Base-by-base conservation (phyloP, 2,797 vertebrate genomes). In the Hemibagrus guttatus region DNA sequence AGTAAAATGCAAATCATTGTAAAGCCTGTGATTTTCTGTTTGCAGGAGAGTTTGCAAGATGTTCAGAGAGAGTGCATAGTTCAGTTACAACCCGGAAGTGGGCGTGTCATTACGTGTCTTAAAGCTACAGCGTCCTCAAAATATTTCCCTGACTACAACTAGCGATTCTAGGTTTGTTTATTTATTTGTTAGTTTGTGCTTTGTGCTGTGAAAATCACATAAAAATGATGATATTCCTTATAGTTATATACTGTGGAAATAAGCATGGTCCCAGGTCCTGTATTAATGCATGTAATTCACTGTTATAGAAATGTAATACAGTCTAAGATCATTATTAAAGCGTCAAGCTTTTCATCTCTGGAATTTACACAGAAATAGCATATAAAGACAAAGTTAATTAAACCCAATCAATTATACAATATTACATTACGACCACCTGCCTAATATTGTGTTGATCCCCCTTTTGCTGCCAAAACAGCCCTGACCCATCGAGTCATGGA, bases 1-100 rank as follows among this genome's bases (percentile, higher is more conserved):
- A 97, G 90, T 66, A 96, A 90, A 28, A 97, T 93, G 11, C 96
- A 96, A 82, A 97, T 96, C 95, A 96, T 97, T 21, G 1, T 72
- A 19, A 63, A 39, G 5, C 4, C 52, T 46, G 16, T 28, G 35
- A 16, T 69, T 58, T 54, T 59, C 21, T n/a, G 2, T 23, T 31
- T 49, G 9, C 46, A 13, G 8, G 26, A 35, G 1, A 39, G 49
- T 71, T 49, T 31, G 2, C 16, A 68, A 52, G 14, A 4, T 63
- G 82, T 31, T 72, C n/a, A 39, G 11, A 56, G 31, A 54, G 42
- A 26, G 82, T 79, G 0, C 82, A 87, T 1, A 81, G 86, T 63
- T 71, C 86, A 72, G 42, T 1, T 66, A 23, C 12, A 39, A 61
- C 54, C 54, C 31, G 86, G 75, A 87, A 84, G 63, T 79, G 63